Evolutionary conservation across 1,140 invertebrate species (phyloP).

Genomic region (Hylyphantes graminicola): DNA sequence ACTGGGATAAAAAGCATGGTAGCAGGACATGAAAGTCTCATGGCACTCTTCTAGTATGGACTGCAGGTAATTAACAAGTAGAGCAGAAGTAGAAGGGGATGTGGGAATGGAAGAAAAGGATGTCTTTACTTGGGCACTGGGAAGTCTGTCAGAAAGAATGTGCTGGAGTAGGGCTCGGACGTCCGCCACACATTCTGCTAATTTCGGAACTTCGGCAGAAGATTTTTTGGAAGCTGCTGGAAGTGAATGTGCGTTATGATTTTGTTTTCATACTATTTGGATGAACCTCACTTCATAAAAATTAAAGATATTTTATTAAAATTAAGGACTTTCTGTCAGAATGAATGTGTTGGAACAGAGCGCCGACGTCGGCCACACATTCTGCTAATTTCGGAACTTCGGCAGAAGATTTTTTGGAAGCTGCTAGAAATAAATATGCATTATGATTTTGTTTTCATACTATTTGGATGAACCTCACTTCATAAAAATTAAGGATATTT

Average conservation of each 20-base stretch:
- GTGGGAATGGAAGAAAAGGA: constrained; percentile 62
- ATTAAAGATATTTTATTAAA: too few relatives aligned
- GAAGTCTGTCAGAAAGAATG: constrained; percentile 83
- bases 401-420: constrained; percentile 63
- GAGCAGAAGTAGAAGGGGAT: constrained; percentile 59
- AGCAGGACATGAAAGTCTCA: constrained; percentile 89
- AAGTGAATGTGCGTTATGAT: constrained; percentile 1
- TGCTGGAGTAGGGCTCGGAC: constrained; percentile 82
- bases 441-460: neutral
- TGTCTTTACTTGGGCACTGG: constrained; percentile 63
- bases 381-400: constrained; percentile 76
- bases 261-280: neutral
- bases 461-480: too few relatives aligned
- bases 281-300: too few relatives aligned
- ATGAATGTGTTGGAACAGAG: constrained; percentile 87
- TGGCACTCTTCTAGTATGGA: constrained; percentile 89
- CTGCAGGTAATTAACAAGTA: constrained; percentile 63
- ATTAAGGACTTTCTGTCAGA: constrained; percentile 73
- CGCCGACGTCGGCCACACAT: constrained; percentile 85
- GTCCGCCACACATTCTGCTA: constrained; percentile 89
- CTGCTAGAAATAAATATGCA: constrained; percentile 8
- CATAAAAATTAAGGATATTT: too few relatives aligned
- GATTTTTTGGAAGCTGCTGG: constrained; percentile 62
- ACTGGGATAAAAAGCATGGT: constrained; percentile 96
- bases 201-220: constrained; percentile 66